Evolutionary conservation across 1,140 invertebrate genomes (phyloP), one percentile per base, ranked within the genome.

Genomic region (Oncopodura yosiiana): DNA sequence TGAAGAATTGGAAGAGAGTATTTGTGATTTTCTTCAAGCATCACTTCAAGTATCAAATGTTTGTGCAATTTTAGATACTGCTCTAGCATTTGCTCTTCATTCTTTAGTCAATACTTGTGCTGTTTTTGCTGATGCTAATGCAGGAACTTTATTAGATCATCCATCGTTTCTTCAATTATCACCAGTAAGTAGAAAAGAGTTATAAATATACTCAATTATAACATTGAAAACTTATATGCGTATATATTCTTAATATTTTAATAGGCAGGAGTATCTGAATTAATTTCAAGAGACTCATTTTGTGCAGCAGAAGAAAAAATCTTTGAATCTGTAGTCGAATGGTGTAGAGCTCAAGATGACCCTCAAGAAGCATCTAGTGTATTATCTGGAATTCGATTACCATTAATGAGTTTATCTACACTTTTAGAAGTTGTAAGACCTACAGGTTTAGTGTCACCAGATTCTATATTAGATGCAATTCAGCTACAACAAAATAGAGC

Each of bases 251-350:
- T 57, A 49, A 34, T 62, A 62, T 51, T 64, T 56, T 62, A 64
- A 52, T 63, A 86, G 76, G 77, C 77, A 66, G 84, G 86, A 2
- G 67, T 92, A 18, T 81, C 81, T 63, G 84, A 89, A 67, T 74
- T 98, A n/a, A 76, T 98, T 32, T 78, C 82, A 43, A 75, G 93
- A 45, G 87, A 97, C 72, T 96, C 93, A 1, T 97, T 98, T 73
- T 97, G 87, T 75, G 92, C 89, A 0, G 81, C 84, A 3, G 94
- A 99, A 74, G 86, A 94, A 23, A 84, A 96, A 64, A 95, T 99
- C 58, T 99, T 98, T 71, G 75, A 80, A 64, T 86, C 87, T 6
- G 85, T 97, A 2, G 77, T n/a, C 24, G 76, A 77, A 43, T 98
- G 94, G 94, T 83, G 85, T 55, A 81, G 78, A 67, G 80, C 95